Evolutionary conservation across 2,888 invertebrate species (phyloP).

Genomic region (Drosophila greeni): DNA sequence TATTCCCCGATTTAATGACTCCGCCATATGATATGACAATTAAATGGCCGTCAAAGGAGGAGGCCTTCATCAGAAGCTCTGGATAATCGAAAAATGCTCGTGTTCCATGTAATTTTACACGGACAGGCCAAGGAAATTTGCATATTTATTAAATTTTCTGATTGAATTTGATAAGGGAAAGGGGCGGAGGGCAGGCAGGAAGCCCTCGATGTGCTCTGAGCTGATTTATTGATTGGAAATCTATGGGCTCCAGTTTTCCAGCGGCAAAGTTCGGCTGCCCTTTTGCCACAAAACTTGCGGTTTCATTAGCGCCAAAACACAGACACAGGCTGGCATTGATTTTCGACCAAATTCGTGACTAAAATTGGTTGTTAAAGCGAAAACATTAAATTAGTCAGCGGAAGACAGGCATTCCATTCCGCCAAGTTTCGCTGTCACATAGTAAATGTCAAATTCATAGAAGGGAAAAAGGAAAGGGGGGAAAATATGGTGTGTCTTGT

Average conservation of each 20-base stretch:
- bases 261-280: slow-evolving; percentile 22
- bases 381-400: slow-evolving; percentile 38
- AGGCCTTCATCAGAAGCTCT: slow-evolving; percentile 21
- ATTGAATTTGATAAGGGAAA: slow-evolving; percentile 58
- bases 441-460: slow-evolving; percentile 31
- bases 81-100: slow-evolving; percentile 51
- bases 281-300: slow-evolving; percentile 31
- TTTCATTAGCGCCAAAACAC: slow-evolving; percentile 17
- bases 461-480: neutral
- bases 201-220: slow-evolving; percentile 11
- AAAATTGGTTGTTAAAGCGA: slow-evolving; percentile 42
- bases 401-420: slow-evolving; percentile 28
- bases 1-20: slow-evolving; percentile 15
- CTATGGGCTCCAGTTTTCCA: slow-evolving; percentile 13
- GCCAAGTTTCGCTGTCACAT: slow-evolving; percentile 33
- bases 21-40: slow-evolving; percentile 46
- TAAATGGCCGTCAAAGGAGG: slow-evolving; percentile 53
- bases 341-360: slow-evolving; percentile 32
- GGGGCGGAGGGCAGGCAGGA: neutral
- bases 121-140: slow-evolving; percentile 55
- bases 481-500: neutral
- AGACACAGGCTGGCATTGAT: slow-evolving; percentile 34
- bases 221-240: slow-evolving; percentile 37
- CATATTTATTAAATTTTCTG: slow-evolving; percentile 70
- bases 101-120: slow-evolving; percentile 55